A percentile compares a stretch with the other conserved stretches of the same genome.
Conservation (phyloP, 2,888 invertebrate species). For the Alloscopus bannaensis region DNA sequence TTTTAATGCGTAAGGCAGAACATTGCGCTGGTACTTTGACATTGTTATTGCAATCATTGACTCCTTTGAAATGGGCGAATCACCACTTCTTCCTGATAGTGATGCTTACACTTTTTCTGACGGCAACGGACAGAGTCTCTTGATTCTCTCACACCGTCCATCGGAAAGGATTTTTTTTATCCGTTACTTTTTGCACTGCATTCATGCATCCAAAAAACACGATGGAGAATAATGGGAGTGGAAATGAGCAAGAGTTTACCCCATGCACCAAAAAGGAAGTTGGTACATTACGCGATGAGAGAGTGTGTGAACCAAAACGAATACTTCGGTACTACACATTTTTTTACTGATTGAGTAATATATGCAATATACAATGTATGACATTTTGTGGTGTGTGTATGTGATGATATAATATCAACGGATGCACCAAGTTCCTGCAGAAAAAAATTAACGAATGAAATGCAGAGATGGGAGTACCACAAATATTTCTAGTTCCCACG, state of each 20-base stretch:
- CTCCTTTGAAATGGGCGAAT: neutral
- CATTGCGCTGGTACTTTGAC: conserved; percentile 3
- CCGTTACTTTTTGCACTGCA: conserved; percentile 5
- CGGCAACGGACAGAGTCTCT: conserved; percentile 11
- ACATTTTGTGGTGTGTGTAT: neutral
- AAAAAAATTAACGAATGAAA: conserved; percentile 50
- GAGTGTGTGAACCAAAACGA: conserved; percentile 46
- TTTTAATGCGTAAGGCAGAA: neutral
- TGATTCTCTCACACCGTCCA: conserved; percentile 8
- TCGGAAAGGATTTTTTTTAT: conserved; percentile 16
- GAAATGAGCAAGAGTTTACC: conserved; percentile 27
- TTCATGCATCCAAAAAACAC: neutral
- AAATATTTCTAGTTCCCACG: conserved; percentile 48
- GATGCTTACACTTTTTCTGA: no score
- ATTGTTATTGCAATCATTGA: neutral
- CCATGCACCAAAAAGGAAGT: conserved; percentile 39
- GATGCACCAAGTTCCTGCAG: conserved; percentile 53
- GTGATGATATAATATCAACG: conserved; percentile 40
- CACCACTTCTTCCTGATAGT: neutral
- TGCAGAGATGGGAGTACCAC: conserved; percentile 4
- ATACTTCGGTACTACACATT: neutral
- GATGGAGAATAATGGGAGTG: conserved; percentile 28
- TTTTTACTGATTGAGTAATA: conserved; percentile 46
- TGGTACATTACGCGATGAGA: conserved; percentile 15
- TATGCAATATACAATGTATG: conserved; percentile 7